A percentile compares a stretch with the other conserved stretches of the same genome.
Evolutionary conservation across 2,113 vertebrate genomes (phyloP).

Genomic region (Sardina pilchardus): DNA sequence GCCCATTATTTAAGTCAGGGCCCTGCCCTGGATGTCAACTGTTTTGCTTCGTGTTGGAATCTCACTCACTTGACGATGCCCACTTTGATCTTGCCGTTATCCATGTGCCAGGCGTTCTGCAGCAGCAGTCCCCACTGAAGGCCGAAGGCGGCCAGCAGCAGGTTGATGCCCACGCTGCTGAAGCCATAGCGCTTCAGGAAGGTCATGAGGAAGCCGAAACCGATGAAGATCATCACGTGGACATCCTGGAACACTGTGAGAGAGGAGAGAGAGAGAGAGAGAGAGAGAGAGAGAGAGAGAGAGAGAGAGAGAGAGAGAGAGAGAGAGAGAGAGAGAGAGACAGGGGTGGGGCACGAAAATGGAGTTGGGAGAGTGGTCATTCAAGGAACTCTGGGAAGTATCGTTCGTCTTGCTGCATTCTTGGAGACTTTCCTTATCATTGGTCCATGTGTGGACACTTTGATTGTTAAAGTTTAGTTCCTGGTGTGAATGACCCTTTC

Average conservation of each 20-base stretch:
- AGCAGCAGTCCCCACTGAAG: conserved; percentile 90
- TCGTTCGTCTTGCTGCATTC: too few relatives aligned
- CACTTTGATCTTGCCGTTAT: conserved; percentile 65
- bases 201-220: conserved; percentile 97
- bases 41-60: not conserved
- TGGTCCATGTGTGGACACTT: too few relatives aligned
- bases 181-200: conserved; percentile 95
- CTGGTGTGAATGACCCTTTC: too few relatives aligned
- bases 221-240: conserved; percentile 96
- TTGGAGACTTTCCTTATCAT: too few relatives aligned
- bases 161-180: conserved; percentile 88
- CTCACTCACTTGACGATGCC: conserved; percentile 40
- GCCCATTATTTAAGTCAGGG: too few relatives aligned
- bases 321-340: not conserved
- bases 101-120: conserved; percentile 79
- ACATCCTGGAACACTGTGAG: conserved; percentile 90
- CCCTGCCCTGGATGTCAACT: too few relatives aligned
- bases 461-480: too few relatives aligned
- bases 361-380: not conserved
- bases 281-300: not conserved
- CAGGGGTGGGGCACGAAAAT: not conserved
- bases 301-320: not conserved
- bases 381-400: not conserved
- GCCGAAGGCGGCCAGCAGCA: conserved; percentile 89
- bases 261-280: not conserved